Evolutionary conservation across 2,888 invertebrate genomes (phyloP), one percentile per base, ranked within the genome.

Genomic region (Calameuta idolon): DNA sequence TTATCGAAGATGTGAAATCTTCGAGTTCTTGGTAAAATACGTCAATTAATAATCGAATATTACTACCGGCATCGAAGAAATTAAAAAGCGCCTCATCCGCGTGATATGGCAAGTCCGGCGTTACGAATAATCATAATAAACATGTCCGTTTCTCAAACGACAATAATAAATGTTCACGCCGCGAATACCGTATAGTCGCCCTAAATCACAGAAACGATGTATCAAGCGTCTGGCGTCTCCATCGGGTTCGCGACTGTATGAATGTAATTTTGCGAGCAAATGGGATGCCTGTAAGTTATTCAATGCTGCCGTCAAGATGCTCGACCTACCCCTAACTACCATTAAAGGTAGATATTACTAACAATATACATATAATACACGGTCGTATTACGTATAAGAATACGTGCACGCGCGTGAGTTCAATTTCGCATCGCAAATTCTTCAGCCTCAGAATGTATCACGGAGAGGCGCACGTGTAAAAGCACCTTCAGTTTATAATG

Each of bases 141-240:
- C 80, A 79, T 81, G 82, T 80, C 81, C 77, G 75, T 71, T 77
- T 79, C 73, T 78, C 81, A 81, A 84, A 83, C 80, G 87, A 84
- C 83, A 81, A 81, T 83, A 85, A 86, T 86, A 84, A 86, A 87
- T 87, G 83, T 79, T 75, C 77, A 77, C 77, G 78, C 73, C 79
- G 78, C 82, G 81, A 81, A 83, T 34, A 0, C 71, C 31, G 71
- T 34, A 34, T 83, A 71, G 71, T 79, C 79, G 77, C 79, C 79
- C 81, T 84, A 84, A 86, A 84, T 85, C 85, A 83, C 80, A 75
- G 81, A 79, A 80, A 82, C 86, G 85, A 85, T 84, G 83, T 81
- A 82, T 86, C 83, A 85, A 79, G 79, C 69, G 73, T 55, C 74
- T 73, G 34, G 77, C 78, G 73, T 75, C 79, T 76, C 79, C 81